Evolutionary conservation across 2,888 invertebrate genomes (phyloP).

Genomic region (Leuctra nigra): DNA sequence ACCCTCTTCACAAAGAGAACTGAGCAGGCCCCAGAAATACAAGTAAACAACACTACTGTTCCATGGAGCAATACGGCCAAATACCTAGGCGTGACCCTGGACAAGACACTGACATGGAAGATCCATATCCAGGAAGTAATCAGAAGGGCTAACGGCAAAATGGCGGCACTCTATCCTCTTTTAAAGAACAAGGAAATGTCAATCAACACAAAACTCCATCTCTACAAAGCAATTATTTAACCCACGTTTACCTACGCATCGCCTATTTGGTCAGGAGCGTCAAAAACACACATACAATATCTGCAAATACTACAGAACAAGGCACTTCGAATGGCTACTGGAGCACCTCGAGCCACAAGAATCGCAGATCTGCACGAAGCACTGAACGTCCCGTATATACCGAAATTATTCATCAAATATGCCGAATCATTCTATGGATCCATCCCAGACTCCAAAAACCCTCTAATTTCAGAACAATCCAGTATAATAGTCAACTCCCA

Average conservation of each 20-base stretch:
- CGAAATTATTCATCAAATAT: too few species aligned
- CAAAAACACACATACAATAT: too few species aligned
- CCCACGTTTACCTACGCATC: neutral
- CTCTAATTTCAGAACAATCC: too few species aligned
- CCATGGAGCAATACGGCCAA: neutral
- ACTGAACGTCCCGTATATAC: too few species aligned
- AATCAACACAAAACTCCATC: neutral
- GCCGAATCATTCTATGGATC: too few species aligned
- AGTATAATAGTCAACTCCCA: too few species aligned
- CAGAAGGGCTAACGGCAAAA: neutral
- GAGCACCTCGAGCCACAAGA: neutral
- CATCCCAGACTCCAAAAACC: too few species aligned
- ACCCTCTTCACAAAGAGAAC: slow-evolving; percentile 12
- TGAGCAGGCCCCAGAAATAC: neutral
- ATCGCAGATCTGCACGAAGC: neutral
- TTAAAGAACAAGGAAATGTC: neutral
- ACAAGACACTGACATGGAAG: neutral
- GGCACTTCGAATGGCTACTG: neutral
- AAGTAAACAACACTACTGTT: neutral
- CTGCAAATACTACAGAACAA: neutral
- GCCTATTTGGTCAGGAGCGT: neutral
- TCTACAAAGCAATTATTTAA: neutral
- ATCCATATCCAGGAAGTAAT: neutral
- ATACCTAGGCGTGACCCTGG: slow-evolving; percentile 10
- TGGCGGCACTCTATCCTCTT: neutral